Conservation (phyloP, 2,113 vertebrate species). For the Limnothrissa miodon region DNA sequence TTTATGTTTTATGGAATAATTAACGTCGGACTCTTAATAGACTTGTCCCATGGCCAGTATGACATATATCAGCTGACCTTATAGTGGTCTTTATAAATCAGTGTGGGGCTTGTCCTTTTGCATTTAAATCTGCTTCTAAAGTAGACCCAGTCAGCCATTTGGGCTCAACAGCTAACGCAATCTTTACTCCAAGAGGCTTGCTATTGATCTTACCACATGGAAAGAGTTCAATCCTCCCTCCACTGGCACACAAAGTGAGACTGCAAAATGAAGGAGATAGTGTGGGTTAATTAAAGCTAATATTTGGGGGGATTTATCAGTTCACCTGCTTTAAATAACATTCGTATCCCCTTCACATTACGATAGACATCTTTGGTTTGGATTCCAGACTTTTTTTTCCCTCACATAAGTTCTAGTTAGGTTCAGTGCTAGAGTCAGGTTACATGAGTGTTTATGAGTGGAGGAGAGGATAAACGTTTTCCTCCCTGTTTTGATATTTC, state of each 20-base stretch:
- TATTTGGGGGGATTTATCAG: slow-evolving; percentile 50
- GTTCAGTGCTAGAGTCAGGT: not conserved
- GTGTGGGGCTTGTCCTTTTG: slow-evolving; percentile 62
- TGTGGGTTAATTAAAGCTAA: slow-evolving; percentile 67
- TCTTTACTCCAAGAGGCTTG: slow-evolving; percentile 45
- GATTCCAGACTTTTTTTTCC: not conserved
- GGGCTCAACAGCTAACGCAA: not conserved
- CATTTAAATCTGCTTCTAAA: slow-evolving; percentile 63
- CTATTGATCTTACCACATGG: slow-evolving; percentile 44
- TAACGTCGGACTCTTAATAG: slow-evolving; percentile 62
- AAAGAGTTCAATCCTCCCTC: slow-evolving; percentile 39
- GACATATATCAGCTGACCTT: slow-evolving; percentile 71
- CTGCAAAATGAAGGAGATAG: slow-evolving; percentile 47
- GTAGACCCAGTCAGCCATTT: slow-evolving; percentile 69
- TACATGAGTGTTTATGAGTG: not conserved
- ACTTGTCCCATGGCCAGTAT: slow-evolving; percentile 64
- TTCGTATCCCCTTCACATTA: not conserved
- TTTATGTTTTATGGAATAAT: slow-evolving; percentile 71
- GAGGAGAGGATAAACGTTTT: not conserved
- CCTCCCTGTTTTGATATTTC: not conserved
- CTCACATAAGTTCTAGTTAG: not conserved
- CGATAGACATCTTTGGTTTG: not conserved
- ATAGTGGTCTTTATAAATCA: slow-evolving; percentile 74
- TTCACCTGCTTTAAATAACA: slow-evolving; percentile 20
- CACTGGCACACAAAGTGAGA: slow-evolving; percentile 42